Evolutionary conservation across 2,888 invertebrate genomes (phyloP), one percentile per base, ranked within the genome.

Genomic region (Plagodis dolabraria): DNA sequence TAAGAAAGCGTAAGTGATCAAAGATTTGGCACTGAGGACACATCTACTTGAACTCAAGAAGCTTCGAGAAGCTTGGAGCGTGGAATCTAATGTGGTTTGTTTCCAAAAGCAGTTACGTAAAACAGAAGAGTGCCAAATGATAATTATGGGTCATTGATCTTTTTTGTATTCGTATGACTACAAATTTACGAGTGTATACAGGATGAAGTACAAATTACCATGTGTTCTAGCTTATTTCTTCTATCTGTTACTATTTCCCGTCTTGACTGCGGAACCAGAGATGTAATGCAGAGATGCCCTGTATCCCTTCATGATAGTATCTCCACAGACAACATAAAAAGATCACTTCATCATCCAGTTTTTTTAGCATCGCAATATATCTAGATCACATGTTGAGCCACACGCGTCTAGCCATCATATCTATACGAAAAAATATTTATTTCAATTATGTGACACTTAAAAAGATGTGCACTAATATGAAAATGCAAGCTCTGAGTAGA

Each of bases 21-120:
- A 48, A 52, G 43, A 43, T 47, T 57, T 57, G 57, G 52, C 53
- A 57, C 47, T 45, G 11, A 35, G 0, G 10, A 43, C 33, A 9
- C 33, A 47, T 47, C 34, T 22, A 42, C 42, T 53, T 42, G 47
- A 47, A 33, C 8, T 34, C n/a, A 22, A 38, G 43, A 36, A 57
- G 43, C 48, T 57, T 53, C 53, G 22, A 34, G 36, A 38, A 38
- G 43, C 38, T 47, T 33, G 47, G 40, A 33, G 45, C 51, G 33
- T 43, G 43, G 33, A 51, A 12, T 22, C 34, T 35, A 33, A 22
- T 55, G n/a, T 6, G 38, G 5, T 49, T 33, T 12, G 49, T n/a
- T 34, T 51, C 11, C 12, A 47, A 47, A 42, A n/a, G 22, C 5
- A 36, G 38, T 45, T 58, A 58, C 44, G 38, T 40, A 44, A 45